Evolutionary conservation across 1,140 invertebrate species (phyloP).

Genomic region (Dendroctonus ponderosae): DNA sequence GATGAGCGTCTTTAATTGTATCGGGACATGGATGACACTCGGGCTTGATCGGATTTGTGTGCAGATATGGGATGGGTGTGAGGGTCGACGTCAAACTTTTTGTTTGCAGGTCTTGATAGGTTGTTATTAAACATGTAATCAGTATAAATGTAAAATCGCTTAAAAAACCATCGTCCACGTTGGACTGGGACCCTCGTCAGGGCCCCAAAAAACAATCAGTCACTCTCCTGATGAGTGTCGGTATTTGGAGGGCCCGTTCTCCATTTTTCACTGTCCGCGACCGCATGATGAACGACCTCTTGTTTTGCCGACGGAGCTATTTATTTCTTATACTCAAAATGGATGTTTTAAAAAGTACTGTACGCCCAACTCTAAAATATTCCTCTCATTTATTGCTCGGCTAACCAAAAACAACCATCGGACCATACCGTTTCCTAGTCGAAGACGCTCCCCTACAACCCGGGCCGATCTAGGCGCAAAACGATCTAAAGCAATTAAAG

Average conservation of each 20-base stretch:
- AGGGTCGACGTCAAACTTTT: conserved; percentile 5
- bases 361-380: too few relatives aligned
- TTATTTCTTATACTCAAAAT: conserved; percentile 11
- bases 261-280: conserved; percentile 31
- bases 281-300: conserved; percentile 24
- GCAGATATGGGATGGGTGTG: neutral
- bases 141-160: conserved; percentile 18
- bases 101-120: neutral
- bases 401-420: too few relatives aligned
- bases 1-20: conserved; percentile 32
- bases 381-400: too few relatives aligned
- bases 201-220: conserved; percentile 29
- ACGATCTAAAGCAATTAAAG: neutral
- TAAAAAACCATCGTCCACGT: conserved; percentile 9
- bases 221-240: conserved; percentile 25
- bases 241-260: conserved; percentile 21
- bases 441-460: too few relatives aligned
- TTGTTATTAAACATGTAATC: conserved; percentile 12
- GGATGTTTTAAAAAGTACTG: neutral
- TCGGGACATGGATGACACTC: conserved; percentile 24
- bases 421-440: too few relatives aligned
- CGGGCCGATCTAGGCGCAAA: neutral
- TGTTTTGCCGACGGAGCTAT: conserved; percentile 14
- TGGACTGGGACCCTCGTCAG: conserved; percentile 8
- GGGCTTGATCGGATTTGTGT: conserved; percentile 31